These are phyloP conservation scores for Cervus canadensis DNA, from an alignment of 2,113 vertebrate species.

Conservation along the genomic window DNA sequence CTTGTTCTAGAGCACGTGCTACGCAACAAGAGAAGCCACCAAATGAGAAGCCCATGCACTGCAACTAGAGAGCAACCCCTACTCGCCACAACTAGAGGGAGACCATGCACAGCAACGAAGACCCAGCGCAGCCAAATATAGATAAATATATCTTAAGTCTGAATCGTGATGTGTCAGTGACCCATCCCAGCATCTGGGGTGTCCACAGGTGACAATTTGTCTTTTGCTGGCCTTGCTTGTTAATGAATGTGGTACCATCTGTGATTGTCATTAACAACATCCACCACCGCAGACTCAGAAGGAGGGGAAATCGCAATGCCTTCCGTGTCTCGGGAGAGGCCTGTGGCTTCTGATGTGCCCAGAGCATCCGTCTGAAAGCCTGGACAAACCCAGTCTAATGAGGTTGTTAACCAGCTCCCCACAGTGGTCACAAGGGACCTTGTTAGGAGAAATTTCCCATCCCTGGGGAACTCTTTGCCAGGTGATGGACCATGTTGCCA, in stretches of 20 bases:
- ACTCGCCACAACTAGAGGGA: neutral
- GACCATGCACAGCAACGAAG: neutral
- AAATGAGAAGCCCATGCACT: neutral
- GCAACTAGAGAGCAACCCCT: neutral
- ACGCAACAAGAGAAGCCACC: neutral
- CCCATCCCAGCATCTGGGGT: neutral
- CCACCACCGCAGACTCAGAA: neutral
- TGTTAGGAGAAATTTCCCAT: neutral
- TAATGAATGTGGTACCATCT: neutral
- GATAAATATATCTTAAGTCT: neutral
- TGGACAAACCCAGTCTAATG: neutral
- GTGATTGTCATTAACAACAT: neutral
- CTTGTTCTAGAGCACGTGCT: neutral
- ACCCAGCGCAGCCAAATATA: neutral
- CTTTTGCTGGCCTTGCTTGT: neutral
- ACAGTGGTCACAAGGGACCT: neutral
- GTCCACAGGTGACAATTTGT: neutral
- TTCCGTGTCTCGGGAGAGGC: neutral
- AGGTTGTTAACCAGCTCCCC: neutral
- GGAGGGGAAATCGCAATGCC: neutral
- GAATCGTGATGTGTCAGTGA: neutral
- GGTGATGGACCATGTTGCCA: neutral
- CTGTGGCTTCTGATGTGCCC: neutral
- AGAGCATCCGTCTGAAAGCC: neutral
- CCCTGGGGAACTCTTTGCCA: neutral